These are phyloP conservation scores for Taxidea taxus DNA, from an alignment of 2,113 vertebrate species.

Conservation along the genomic window DNA sequence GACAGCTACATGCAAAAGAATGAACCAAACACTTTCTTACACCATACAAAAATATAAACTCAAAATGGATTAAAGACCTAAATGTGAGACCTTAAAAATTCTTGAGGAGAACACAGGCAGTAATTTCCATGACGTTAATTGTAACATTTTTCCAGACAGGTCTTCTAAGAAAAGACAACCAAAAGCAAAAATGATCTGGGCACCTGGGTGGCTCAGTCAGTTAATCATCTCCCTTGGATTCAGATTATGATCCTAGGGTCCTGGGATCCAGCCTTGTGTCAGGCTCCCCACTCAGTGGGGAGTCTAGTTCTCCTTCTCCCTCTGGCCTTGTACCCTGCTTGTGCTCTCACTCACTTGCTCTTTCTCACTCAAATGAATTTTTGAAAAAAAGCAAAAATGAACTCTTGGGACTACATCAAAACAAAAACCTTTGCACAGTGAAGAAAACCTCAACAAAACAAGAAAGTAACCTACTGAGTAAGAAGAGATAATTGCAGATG, in stretches of 20 bases:
- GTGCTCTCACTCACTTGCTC: neutral
- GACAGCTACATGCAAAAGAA: neutral
- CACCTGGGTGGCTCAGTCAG: neutral
- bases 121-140: neutral
- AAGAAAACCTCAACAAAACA: neutral
- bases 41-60: neutral
- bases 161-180: neutral
- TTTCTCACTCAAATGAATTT: neutral
- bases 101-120: neutral
- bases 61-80: neutral
- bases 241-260: neutral
- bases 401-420: neutral
- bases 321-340: neutral
- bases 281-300: too few relatives aligned
- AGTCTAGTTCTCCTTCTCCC: too few relatives aligned
- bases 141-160: neutral
- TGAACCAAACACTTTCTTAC: neutral
- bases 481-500: neutral
- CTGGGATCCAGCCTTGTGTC: neutral
- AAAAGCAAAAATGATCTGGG: neutral
- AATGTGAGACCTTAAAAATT: neutral
- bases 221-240: neutral
- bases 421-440: neutral
- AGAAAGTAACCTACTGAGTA: neutral
- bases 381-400: neutral